Conservation (phyloP, 1,140 invertebrate species). For the Geopemphigus sp. region DNA sequence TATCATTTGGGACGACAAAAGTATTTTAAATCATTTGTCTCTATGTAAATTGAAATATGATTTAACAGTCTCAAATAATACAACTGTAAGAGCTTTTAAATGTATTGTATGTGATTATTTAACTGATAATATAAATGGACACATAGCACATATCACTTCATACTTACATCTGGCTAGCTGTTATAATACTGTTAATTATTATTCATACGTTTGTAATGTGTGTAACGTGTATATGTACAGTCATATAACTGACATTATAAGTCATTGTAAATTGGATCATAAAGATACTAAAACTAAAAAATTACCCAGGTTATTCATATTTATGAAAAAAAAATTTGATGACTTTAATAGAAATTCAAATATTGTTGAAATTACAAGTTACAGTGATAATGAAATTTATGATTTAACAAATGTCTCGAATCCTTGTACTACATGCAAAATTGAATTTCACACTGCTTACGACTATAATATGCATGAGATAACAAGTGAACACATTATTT, state of each 20-base stretch:
- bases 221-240: constrained; percentile 1
- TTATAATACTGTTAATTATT: not conserved
- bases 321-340: not conserved
- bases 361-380: not conserved
- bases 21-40: not conserved
- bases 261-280: not conserved
- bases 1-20: not conserved
- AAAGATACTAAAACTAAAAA: not conserved
- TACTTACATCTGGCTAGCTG: not conserved
- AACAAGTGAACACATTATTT: constrained; percentile 29
- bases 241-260: not conserved
- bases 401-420: not conserved
- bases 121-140: not conserved
- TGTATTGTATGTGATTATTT: not conserved
- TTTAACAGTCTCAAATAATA: not conserved
- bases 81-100: not conserved
- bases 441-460: not conserved
- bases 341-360: not conserved
- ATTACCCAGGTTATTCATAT: not conserved
- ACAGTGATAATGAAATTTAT: too few species aligned
- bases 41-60: not conserved
- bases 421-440: not conserved
- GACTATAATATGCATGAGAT: constrained; percentile 1
- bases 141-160: not conserved
- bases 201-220: constrained; percentile 7